Evolutionary conservation across 2,113 vertebrate species (phyloP).

Genomic region (Toxostoma redivivum): DNA sequence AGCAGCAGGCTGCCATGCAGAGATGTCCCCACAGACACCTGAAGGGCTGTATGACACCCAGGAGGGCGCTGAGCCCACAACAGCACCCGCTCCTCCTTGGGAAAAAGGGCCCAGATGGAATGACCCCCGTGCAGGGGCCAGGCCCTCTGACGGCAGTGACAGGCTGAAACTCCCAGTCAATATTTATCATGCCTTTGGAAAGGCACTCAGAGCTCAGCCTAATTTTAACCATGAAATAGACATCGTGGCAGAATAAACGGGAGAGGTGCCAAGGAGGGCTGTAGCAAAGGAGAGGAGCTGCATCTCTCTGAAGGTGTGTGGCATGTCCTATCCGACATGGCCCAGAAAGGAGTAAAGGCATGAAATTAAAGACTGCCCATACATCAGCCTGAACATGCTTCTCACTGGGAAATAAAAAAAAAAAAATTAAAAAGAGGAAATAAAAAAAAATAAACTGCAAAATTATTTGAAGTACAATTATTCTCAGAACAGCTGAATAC

Average conservation of each 20-base stretch:
- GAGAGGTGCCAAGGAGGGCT: conserved; percentile 24
- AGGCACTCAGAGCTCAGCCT: conserved; percentile 18
- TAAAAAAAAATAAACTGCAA: background rate
- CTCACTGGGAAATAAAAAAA: background rate
- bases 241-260: background rate
- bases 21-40: background rate
- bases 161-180: background rate
- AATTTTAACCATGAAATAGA: conserved; percentile 33
- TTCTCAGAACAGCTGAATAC: conserved; percentile 12
- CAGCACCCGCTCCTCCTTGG: background rate
- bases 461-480: background rate
- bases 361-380: background rate
- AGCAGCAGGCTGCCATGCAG: background rate
- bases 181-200: conserved; percentile 26
- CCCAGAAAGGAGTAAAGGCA: background rate
- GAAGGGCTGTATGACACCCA: background rate
- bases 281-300: background rate
- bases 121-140: background rate
- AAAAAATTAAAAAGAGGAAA: background rate
- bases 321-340: background rate
- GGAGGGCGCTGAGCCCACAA: background rate
- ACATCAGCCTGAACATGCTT: background rate
- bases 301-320: background rate
- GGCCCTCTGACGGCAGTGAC: background rate
- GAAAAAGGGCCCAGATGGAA: background rate